Evolutionary conservation across 2,888 invertebrate genomes (phyloP).

Genomic region (Stenoptilia bipunctidactyla): DNA sequence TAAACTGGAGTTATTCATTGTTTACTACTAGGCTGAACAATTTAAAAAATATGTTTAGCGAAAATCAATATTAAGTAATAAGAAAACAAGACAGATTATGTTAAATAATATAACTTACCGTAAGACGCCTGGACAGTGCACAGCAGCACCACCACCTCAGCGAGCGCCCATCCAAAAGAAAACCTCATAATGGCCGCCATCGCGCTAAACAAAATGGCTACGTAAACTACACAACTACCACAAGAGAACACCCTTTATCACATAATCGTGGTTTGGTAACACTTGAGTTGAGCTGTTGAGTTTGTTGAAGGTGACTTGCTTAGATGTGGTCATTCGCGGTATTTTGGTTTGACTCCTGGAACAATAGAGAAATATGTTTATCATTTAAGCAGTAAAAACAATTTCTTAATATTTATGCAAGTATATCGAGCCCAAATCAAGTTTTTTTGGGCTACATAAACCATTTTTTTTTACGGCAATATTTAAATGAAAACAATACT

Average conservation of each 20-base stretch:
- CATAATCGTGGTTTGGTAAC: slow-evolving; percentile 40
- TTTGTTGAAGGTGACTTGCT: neutral
- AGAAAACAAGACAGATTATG: too few relatives aligned
- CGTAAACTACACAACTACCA: slow-evolving; percentile 28
- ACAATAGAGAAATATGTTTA: slow-evolving; percentile 18
- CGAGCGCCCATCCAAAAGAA: slow-evolving; percentile 28
- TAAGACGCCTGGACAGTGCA: slow-evolving; percentile 53
- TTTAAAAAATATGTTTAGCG: too few relatives aligned
- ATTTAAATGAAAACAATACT: too few relatives aligned
- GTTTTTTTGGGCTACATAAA: too few relatives aligned
- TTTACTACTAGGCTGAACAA: too few relatives aligned
- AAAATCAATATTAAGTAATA: too few relatives aligned
- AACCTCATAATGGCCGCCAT: slow-evolving; percentile 47
- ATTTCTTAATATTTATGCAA: too few relatives aligned
- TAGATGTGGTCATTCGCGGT: slow-evolving; percentile 38
- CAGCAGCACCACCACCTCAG: slow-evolving; percentile 37
- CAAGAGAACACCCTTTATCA: slow-evolving; percentile 38
- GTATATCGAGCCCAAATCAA: too few relatives aligned
- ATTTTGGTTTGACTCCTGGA: slow-evolving; percentile 25
- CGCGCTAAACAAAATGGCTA: slow-evolving; percentile 33
- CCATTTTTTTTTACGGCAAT: too few relatives aligned
- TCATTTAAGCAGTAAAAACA: too few relatives aligned
- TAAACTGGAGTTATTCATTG: too few relatives aligned
- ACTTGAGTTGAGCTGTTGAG: neutral
- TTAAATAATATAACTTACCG: too few relatives aligned